Conservation (phyloP, 2,888 invertebrate genomes). For the Zygothrica quintamaculata region DNA sequence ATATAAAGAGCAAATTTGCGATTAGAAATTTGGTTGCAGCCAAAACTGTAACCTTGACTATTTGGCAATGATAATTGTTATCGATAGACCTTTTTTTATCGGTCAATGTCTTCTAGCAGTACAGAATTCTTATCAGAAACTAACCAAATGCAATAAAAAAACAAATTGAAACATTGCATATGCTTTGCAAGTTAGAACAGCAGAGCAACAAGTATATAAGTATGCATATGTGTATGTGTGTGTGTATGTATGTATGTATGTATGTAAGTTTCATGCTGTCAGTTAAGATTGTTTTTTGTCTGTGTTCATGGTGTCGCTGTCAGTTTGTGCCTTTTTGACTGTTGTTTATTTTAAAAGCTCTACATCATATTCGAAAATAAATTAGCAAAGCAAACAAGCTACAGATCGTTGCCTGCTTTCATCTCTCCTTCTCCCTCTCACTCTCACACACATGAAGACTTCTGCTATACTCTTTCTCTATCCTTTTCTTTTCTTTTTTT, state of each 20-base stretch:
- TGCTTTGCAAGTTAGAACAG: neutral
- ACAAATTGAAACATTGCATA: slow-evolving; percentile 1
- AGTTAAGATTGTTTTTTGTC: slow-evolving; percentile 12
- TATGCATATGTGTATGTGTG: no score
- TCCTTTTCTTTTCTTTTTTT: slow-evolving; percentile 13
- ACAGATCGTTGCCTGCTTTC: slow-evolving; percentile 33
- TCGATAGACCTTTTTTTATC: slow-evolving; percentile 51
- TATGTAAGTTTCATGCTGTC: slow-evolving; percentile 1
- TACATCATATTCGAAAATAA: slow-evolving; percentile 78
- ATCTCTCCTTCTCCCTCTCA: slow-evolving; percentile 9
- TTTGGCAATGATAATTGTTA: neutral
- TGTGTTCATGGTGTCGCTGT: slow-evolving; percentile 38
- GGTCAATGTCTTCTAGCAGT: slow-evolving; percentile 64
- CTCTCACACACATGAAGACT: neutral
- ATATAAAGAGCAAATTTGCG: slow-evolving; percentile 6
- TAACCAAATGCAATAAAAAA: slow-evolving; percentile 33
- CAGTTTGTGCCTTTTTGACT: slow-evolving; percentile 33
- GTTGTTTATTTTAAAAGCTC: slow-evolving; percentile 77
- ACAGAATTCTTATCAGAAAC: slow-evolving; percentile 23
- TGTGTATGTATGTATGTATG: neutral
- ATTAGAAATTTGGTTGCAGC: slow-evolving; percentile 18
- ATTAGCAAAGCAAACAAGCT: slow-evolving; percentile 68
- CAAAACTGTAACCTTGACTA: slow-evolving; percentile 55
- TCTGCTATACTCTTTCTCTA: no score
- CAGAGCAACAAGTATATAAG: neutral